Evolutionary conservation across 2,888 invertebrate species (phyloP), one percentile per base, ranked within the genome.

Genomic region (Torymus auratus): DNA sequence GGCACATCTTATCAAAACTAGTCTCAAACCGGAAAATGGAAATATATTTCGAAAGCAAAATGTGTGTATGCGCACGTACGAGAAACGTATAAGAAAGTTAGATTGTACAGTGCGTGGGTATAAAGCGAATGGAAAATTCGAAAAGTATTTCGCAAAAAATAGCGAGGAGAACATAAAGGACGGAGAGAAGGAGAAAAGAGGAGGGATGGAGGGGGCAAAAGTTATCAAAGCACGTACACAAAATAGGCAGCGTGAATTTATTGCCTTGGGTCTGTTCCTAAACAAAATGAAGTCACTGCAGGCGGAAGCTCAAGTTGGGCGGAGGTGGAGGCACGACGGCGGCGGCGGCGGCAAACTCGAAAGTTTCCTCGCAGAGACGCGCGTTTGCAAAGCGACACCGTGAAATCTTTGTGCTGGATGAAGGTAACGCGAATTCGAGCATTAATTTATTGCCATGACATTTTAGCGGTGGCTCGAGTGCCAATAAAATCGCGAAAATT

Each of bases 221-320:
- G 75, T 75, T 75, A 68, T 68, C 61, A 68, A 75, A 53, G 52
- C 62, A 75, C 68, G 75, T 58, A 15, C 28, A 52, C 15, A 68
- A 75, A 52, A 60, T 60, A 75, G 60, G 60, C 68, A 61, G 68
- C 52, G 50, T 7, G 67, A 75, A 68, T 75, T 75, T 68, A 75
- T 68, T 61, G 60, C 61, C 56, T 69, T 20, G 61, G 55, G 20
- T 62, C 7, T 76, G 17, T 55, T 62, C 56, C 41, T 69, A 76
- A 76, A 55, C 61, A 76, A 76, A 69, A 76, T 69, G 61, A 69
- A 76, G 62, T 23, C 68, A 55, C 55, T 76, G 55, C 20, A 55
- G 12, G 69, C 53, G 17, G 28, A 55, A 69, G 12, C 55, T 69
- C 41, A 69, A 69, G 53, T 76, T 69, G 41, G 41, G 56, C 41